Percentiles rank a stretch among this genome's conserved stretches.
Evolutionary conservation across 2,888 invertebrate genomes (phyloP).

Genomic region (Drosophila rellima): DNA sequence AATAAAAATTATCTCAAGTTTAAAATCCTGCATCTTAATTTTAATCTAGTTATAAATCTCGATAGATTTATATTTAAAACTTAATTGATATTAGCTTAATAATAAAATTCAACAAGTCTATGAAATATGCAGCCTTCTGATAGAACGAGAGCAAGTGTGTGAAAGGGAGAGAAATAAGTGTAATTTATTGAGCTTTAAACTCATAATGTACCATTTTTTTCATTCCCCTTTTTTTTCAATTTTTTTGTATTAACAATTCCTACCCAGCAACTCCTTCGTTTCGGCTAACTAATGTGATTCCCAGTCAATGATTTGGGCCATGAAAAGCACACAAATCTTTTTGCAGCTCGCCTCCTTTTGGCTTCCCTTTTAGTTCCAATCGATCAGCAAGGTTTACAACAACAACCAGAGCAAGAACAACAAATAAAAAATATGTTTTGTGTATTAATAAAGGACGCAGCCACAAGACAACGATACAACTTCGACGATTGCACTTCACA

Average conservation of each 20-base stretch:
- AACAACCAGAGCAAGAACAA: slow-evolving; percentile 6
- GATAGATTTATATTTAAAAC: no score
- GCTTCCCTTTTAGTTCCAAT: slow-evolving; percentile 29
- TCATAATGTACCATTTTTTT: not conserved
- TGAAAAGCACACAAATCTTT: slow-evolving; percentile 22
- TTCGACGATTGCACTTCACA: slow-evolving; percentile 84
- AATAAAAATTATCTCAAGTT: no score
- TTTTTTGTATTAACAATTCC: not conserved
- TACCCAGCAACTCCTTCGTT: not conserved
- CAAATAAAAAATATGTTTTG: slow-evolving; percentile 78
- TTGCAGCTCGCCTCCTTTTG: not conserved
- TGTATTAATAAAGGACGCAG: slow-evolving; percentile 78
- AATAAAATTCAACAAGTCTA: no score
- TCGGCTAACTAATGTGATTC: slow-evolving; percentile 21
- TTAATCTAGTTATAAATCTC: no score
- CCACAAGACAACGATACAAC: slow-evolving; percentile 42
- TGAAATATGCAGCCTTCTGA: no score
- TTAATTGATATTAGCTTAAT: no score
- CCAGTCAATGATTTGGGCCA: slow-evolving; percentile 10
- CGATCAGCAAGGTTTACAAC: slow-evolving; percentile 35
- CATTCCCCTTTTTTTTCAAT: not conserved
- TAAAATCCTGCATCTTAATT: no score
- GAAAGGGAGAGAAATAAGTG: not conserved
- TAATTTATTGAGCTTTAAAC: not conserved
- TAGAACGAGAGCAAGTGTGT: not conserved